These are phyloP conservation scores for Alitta virens DNA, from an alignment of 2,888 invertebrate species.

Conservation along the genomic window DNA sequence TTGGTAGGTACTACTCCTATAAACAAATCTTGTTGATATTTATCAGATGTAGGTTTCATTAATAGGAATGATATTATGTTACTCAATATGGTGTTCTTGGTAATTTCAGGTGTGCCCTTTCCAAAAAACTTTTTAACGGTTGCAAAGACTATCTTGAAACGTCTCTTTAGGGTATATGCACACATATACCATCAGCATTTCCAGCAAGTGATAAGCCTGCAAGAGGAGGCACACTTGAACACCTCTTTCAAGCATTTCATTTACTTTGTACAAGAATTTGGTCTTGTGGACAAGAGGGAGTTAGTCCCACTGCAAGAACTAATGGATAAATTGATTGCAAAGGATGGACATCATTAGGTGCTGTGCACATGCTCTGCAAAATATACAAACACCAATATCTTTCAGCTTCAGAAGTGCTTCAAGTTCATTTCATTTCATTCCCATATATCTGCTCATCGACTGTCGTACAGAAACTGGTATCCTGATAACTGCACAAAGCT, in stretches of 20 bases:
- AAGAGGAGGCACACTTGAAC: slow-evolving; percentile 96
- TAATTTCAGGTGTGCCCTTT: slow-evolving; percentile 82
- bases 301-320: slow-evolving; percentile 95
- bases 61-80: background rate
- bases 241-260: slow-evolving; percentile 99
- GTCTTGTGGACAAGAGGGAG: slow-evolving; percentile 92
- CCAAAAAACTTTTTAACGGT: slow-evolving; percentile 95
- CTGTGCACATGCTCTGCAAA: background rate
- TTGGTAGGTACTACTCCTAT: no score
- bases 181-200: slow-evolving; percentile 99
- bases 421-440: no score
- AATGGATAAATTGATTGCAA: slow-evolving; percentile 68
- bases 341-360: slow-evolving; percentile 18
- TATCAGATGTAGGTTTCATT: no score
- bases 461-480: no score
- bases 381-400: no score
- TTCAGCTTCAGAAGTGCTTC: no score
- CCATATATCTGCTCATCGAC: no score
- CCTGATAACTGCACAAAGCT: no score
- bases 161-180: slow-evolving; percentile 97
- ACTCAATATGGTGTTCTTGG: background rate
- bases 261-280: slow-evolving; percentile 95
- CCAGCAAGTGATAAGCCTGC: slow-evolving; percentile 90
- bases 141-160: slow-evolving; percentile 96
- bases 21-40: no score